phyloP scores from a whole-genome alignment of 2,888 invertebrate species.

The Phragmatobia fuliginosa region DNA sequence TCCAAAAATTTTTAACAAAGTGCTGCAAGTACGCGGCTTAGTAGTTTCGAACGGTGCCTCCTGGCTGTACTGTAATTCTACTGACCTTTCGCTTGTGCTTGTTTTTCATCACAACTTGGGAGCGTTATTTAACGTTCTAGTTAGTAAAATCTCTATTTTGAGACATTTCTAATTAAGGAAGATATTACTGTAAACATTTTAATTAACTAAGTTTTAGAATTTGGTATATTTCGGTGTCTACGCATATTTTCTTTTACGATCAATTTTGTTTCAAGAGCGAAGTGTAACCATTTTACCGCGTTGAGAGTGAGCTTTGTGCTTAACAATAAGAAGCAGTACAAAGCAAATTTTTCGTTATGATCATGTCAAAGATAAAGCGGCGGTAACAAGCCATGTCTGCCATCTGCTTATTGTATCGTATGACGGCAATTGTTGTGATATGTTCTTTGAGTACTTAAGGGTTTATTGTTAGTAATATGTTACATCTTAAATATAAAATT shows the following conservation, averaged over 20 bases:
- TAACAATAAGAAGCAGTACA: background rate
- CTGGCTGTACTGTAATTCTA: conserved; percentile 20
- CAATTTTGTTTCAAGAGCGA: conserved; percentile 8
- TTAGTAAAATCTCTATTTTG: conserved; percentile 25
- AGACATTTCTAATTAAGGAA: conserved; percentile 28
- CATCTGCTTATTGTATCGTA: conserved; percentile 6
- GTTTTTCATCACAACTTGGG: conserved; percentile 31
- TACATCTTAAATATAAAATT: too few species aligned
- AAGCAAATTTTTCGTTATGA: conserved; percentile 8
- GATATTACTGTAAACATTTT: conserved; percentile 29
- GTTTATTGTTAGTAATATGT: too few species aligned
- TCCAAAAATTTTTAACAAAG: conserved; percentile 3
- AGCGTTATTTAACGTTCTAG: conserved; percentile 23
- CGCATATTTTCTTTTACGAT: conserved; percentile 3
- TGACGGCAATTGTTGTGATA: background rate
- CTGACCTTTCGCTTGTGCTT: conserved; percentile 25
- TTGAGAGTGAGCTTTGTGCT: conserved; percentile 3
- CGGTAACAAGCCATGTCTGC: conserved; percentile 8
- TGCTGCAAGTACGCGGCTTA: background rate
- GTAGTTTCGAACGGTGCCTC: background rate
- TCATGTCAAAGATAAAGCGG: conserved; percentile 11
- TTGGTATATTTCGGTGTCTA: conserved; percentile 21
- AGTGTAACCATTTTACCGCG: conserved; percentile 13
- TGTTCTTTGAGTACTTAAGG: background rate
- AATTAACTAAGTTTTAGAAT: background rate